phyloP scores from a whole-genome alignment of 2,797 vertebrate species.

The Thalassophryne amazonica region DNA sequence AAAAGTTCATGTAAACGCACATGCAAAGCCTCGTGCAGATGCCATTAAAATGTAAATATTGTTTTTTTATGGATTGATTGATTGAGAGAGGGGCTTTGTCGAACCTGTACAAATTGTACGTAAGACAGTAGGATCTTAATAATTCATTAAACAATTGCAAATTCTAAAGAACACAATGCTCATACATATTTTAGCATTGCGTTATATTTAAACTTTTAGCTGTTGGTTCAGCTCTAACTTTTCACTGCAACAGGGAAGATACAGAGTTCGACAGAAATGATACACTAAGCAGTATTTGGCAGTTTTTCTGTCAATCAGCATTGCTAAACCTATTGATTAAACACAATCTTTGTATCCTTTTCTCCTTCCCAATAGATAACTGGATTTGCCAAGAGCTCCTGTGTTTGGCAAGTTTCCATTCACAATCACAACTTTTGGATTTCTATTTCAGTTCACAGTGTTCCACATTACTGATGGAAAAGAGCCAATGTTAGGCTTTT shows the following conservation, averaged over 20 bases:
- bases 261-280: background rate
- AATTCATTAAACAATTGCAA: too few species aligned
- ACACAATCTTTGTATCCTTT: background rate
- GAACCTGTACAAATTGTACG: too few species aligned
- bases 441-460: slow-evolving; percentile 50
- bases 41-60: too few species aligned
- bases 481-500: slow-evolving; percentile 43
- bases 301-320: background rate
- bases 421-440: slow-evolving; percentile 54
- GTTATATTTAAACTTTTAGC: too few species aligned
- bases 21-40: too few species aligned
- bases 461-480: slow-evolving; percentile 56
- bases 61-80: too few species aligned
- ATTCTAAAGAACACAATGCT: too few species aligned
- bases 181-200: too few species aligned
- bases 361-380: slow-evolving; percentile 11
- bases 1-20: too few species aligned
- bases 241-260: background rate
- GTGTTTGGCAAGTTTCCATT: slow-evolving; percentile 48
- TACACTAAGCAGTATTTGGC: background rate
- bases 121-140: too few species aligned
- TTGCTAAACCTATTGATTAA: slow-evolving; percentile 16
- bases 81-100: too few species aligned
- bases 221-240: too few species aligned
- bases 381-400: slow-evolving; percentile 34